Base-by-base conservation (phyloP, 1,140 invertebrate genomes). In the Capitella teleta region DNA sequence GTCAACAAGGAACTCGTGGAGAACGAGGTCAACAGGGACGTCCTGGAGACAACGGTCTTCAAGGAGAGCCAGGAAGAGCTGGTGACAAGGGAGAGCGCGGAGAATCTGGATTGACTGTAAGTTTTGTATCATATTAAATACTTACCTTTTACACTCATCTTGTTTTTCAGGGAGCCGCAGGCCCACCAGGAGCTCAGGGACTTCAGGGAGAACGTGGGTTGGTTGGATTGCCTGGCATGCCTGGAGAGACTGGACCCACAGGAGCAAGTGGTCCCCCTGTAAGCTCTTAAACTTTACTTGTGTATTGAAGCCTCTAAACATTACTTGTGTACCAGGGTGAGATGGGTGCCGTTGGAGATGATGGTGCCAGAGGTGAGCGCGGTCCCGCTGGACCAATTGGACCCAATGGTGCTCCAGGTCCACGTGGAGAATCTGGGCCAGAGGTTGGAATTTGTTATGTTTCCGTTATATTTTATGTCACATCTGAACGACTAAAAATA, bases 141-240 rank as follows among this genome's bases (percentile, higher is more conserved):
- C 38, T 41, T 12, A 10, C 38, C 10, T 10, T 14, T 19, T 12
- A 14, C 10, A 41, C 10, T n/a, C 10, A n/a, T 10, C 38, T n/a
- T 41, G 10, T 41, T 12, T 41, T 28, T 16, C n/a, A 44, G 42
- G 21, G 21, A 5, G 25, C 21, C 21, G 25, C 42, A 12, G 45
- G 45, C 25, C 45, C 28, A n/a, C 5, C 28, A 8, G 49, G 49
- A 28, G 58, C 65, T 21, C 65, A 80, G 58, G 83, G 83, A 43
- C 80, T 80, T 58, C 78, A 81, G 8, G 85, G 85, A 24, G 83
- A 85, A 67, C 66, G 82, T 61, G 84, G 84, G 36, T 21, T 24
- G 45, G 18, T 21, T 12, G 24, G 19, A 46, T 43, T 52, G 4
- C 23, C 32, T 49, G 19, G 37, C 16, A 28, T 49, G 12, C 48